These are phyloP conservation scores for Trachymyrmex septentrionalis DNA, from an alignment of 1,140 invertebrate genomes.

Conservation along the genomic window DNA sequence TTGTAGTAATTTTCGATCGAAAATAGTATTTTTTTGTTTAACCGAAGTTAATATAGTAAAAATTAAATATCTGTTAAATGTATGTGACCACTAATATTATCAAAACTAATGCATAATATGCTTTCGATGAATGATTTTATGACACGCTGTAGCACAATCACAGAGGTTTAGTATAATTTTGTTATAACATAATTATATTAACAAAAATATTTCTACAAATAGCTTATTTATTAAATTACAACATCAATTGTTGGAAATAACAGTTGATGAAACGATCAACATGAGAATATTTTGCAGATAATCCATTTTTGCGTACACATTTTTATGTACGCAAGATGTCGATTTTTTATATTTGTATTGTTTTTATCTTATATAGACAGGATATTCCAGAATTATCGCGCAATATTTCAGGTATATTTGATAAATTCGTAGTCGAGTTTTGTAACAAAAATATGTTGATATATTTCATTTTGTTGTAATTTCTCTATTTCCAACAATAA, in stretches of 20 bases:
- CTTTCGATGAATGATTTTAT: constrained; percentile 11
- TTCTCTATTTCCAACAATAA: not conserved
- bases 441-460: not conserved
- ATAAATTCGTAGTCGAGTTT: not conserved
- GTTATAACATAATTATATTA: not conserved
- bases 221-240: not conserved
- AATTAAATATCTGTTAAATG: constrained; percentile 29
- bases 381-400: not conserved
- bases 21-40: constrained; percentile 1
- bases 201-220: not conserved
- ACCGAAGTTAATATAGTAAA: not conserved
- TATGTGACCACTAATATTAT: not conserved
- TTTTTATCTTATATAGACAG: constrained; percentile 7
- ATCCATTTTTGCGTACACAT: not conserved
- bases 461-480: not conserved
- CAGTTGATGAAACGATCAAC: constrained; percentile 1
- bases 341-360: constrained; percentile 7
- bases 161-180: constrained; percentile 9
- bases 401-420: not conserved
- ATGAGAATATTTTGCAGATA: not conserved
- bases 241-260: not conserved
- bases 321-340: not conserved
- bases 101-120: not conserved
- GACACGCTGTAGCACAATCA: constrained; percentile 19
- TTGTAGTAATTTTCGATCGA: not conserved